These are phyloP conservation scores for Drosophila demipolita DNA, from an alignment of 2,888 invertebrate species.

Conservation along the genomic window DNA sequence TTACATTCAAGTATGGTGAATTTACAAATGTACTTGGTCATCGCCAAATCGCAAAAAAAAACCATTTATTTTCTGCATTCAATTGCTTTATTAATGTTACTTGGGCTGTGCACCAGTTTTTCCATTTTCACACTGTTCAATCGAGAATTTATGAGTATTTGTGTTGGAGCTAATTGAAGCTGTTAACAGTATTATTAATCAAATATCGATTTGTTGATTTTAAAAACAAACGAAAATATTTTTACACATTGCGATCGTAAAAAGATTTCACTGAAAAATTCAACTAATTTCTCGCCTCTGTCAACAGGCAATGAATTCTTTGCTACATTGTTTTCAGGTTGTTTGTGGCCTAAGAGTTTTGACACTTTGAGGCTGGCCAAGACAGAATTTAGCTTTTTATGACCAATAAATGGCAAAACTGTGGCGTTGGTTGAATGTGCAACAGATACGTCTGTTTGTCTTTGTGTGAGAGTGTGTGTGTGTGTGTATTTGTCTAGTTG, in stretches of 20 bases:
- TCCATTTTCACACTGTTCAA: not conserved
- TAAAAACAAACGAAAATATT: constrained; percentile 13
- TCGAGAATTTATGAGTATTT: not conserved
- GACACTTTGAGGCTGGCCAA: constrained; percentile 54
- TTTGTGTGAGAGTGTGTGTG: constrained; percentile 39
- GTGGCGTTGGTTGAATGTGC: constrained; percentile 62
- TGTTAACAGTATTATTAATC: constrained; percentile 23
- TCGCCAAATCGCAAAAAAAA: not conserved
- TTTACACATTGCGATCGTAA: not conserved
- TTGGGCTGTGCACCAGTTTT: not conserved
- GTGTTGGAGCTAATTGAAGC: not conserved
- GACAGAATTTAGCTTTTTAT: constrained; percentile 47
- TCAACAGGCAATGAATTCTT: constrained; percentile 30
- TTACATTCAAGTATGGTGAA: not conserved
- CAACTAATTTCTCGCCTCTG: constrained; percentile 36
- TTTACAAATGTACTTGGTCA: not conserved
- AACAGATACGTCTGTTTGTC: constrained; percentile 60
- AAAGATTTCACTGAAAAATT: not conserved
- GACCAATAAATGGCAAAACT: constrained; percentile 64
- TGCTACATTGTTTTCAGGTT: constrained; percentile 28
- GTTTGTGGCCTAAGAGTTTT: constrained; percentile 50
- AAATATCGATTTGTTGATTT: constrained; percentile 19
- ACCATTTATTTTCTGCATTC: not conserved
- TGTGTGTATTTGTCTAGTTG: not conserved
- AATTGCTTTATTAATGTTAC: not conserved